Conservation (phyloP, 2,888 invertebrate species). For the Timema podura region DNA sequence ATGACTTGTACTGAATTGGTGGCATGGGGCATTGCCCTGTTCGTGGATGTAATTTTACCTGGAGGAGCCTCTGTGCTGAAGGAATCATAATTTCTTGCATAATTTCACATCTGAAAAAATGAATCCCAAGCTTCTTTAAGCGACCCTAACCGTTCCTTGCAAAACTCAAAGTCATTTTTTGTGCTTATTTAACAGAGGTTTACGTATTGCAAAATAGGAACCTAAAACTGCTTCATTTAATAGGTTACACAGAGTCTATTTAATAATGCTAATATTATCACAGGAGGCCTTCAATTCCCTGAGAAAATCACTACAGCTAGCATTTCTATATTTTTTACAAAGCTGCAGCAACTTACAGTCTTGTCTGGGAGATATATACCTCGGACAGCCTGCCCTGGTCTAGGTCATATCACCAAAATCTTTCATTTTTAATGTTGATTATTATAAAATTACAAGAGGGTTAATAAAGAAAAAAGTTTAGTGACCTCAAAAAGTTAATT, state of each 20-base stretch:
- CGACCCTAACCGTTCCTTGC: not conserved
- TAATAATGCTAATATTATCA: not conserved
- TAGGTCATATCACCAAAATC: not conserved
- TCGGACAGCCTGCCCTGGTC: not conserved
- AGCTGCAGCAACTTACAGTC: not conserved
- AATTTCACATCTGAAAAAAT: not conserved
- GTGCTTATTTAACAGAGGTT: conserved; percentile 1
- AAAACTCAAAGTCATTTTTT: conserved; percentile 4
- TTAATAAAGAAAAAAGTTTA: not conserved
- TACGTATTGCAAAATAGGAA: not conserved
- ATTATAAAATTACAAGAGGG: not conserved
- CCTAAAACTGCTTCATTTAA: conserved; percentile 5
- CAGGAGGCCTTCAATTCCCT: conserved; percentile 3
- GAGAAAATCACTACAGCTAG: conserved; percentile 4
- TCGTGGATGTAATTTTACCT: not conserved
- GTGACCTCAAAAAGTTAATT: too few species aligned
- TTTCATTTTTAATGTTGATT: not conserved
- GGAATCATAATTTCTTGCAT: conserved; percentile 9
- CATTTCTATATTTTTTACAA: conserved; percentile 6
- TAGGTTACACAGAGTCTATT: not conserved
- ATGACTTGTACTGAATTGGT: not conserved
- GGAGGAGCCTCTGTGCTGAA: not conserved
- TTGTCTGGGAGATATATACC: conserved; percentile 3
- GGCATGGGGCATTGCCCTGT: not conserved
- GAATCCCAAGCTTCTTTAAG: conserved; percentile 3